Base-by-base conservation (phyloP, 2,113 vertebrate genomes). In the Platycercus adscitus region DNA sequence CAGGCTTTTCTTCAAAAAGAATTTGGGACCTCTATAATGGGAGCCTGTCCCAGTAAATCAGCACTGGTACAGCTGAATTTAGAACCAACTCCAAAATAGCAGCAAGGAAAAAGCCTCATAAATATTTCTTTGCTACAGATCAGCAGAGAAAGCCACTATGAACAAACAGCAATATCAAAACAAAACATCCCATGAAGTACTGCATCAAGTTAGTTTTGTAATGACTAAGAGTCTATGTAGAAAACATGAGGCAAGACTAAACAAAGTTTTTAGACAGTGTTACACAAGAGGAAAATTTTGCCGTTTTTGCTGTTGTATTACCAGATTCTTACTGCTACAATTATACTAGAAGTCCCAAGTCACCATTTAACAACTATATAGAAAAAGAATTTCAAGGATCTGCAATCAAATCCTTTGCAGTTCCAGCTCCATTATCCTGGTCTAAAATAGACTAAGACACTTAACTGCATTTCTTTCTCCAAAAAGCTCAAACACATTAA, bases 61-160 rank as follows among this genome's bases (percentile, higher is more conserved):
- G 85, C 66, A 95, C 58, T 68, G 81, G 21, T 35, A 52, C 3
- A 70, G 56, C 78, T 73, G 49, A 93, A 88, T 70, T 93, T 87
- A 95, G 89, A 94, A 76, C 37, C 53, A 95, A 41, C 53, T 93
- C 63, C 71, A 88, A 78, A 93, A 94, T 8, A 88, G 91, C 85
- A 96, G 68, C 56, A 86, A 78, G n/a, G 35, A 81, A 88, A 95
- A 86, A 78, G 79, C 60, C 64, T 94, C 72, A 88, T 78, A 81
- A 93, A 71, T 80, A 94, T 88, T 89, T 88, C 63, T 76, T 49
- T 75, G 55, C 76, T 86, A 63, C 55, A 81, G 55, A 89, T 89
- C 87, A 93, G 68, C 86, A 96, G 87, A 73, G 60, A 68, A 63
- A 86, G 72, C 35, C 50, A 71, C 16, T 28, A 81, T 18, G 72